Evolutionary conservation across 2,797 vertebrate genomes (phyloP), one percentile per base, ranked within the genome.

Genomic region (Melopsittacus undulatus): DNA sequence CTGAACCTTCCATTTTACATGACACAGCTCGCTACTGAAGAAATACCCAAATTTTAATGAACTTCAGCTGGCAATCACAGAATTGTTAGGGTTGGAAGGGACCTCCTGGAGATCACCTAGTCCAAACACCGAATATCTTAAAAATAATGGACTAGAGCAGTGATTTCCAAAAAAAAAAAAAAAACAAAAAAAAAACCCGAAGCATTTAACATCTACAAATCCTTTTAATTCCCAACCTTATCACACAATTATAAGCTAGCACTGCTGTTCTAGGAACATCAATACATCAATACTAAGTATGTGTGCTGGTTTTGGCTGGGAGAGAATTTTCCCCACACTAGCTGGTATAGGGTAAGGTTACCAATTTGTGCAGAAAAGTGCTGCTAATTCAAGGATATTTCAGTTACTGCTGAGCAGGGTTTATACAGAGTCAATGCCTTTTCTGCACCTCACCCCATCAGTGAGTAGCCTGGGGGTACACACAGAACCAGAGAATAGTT

Each of bases 401-500:
- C 5, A 1, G 7, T 38, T 57, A 19, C 3, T 36, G 34, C 9
- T 52, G 27, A 83, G 59, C 51, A 56, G 32, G 7, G 38, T 27
- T 9, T 4, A 64, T 24, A 48, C 23, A 26, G 56, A 59, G 15
- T 36, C 34, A 34, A 83, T 9, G 45, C 3, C 38, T 59, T 16
- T 66, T 54, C 40, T 43, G 32, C n/a, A 42, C 24, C 57, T 34
- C n/a, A 22, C 0, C 5, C n/a, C 26, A 23, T 13, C 27, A 59
- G 18, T 0, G 9, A 42, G 43, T 2, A 9, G 43, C 29, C 10
- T 15, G 9, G 5, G 21, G 24, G 4, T 27, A 18, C 34, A 36
- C 36, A 36, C 36, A 36, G 36, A 36, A 36, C 36, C 36, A 36
- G 36, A 36, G 36, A 36, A 36, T 36, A 36, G 36, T 36, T 36